Percentiles rank a stretch among this genome's conserved stretches.
phyloP scores from a whole-genome alignment of 2,113 vertebrate species.

The Pelecanus crispus region DNA sequence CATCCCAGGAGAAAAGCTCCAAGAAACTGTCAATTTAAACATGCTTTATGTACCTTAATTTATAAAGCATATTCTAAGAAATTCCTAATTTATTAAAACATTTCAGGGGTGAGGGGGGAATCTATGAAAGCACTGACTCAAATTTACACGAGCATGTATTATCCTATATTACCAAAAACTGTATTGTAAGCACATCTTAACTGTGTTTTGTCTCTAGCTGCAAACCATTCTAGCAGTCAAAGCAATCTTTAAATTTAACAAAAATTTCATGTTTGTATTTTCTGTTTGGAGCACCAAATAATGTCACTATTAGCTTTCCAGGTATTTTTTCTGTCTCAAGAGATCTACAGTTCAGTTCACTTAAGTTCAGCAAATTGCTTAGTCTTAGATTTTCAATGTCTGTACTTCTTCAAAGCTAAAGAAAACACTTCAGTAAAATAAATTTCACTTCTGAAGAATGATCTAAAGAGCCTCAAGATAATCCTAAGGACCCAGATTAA shows the following conservation, averaged over 20 bases:
- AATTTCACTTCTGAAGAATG: neutral
- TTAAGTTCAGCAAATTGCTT: neutral
- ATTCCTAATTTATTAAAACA: neutral
- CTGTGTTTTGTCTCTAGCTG: neutral
- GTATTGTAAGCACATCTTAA: neutral
- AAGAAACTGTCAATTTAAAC: neutral
- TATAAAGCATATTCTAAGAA: neutral
- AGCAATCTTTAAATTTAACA: neutral
- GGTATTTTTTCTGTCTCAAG: neutral
- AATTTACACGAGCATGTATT: neutral
- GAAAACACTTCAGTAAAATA: neutral
- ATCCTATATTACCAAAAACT: neutral
- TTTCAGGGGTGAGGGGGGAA: neutral
- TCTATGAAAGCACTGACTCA: neutral
- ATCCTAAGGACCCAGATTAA: neutral
- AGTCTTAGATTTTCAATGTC: neutral
- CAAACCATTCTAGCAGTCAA: neutral
- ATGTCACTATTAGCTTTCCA: neutral
- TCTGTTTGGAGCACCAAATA: neutral
- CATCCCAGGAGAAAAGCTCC: neutral
- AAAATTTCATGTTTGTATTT: neutral
- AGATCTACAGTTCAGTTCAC: neutral
- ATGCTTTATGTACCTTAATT: neutral
- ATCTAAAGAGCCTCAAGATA: neutral
- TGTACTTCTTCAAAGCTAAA: neutral